Conservation (phyloP, 2,888 invertebrate species). For the Melieria omissa region DNA sequence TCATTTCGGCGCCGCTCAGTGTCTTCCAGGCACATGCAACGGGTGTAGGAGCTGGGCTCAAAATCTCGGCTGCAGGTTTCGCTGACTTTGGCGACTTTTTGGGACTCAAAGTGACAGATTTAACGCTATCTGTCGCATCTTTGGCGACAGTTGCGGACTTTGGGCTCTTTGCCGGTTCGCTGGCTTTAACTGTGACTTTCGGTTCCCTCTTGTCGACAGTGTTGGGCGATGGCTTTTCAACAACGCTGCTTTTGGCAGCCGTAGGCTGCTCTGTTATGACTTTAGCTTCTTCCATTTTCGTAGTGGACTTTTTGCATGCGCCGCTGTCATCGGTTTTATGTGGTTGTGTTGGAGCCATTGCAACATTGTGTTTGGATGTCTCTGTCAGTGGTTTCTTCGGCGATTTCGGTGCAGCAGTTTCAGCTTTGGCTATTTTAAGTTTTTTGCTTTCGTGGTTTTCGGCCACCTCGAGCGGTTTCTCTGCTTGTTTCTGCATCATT, state of each 20-base stretch:
- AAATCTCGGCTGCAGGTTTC: background rate
- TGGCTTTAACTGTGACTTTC: background rate
- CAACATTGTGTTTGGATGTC: too few relatives aligned
- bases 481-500: too few relatives aligned
- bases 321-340: background rate
- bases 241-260: background rate
- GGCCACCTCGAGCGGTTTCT: too few relatives aligned
- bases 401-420: too few relatives aligned
- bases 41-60: constrained; percentile 30
- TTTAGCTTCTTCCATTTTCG: background rate
- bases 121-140: background rate
- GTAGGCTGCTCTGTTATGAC: background rate
- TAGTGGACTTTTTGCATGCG: too few relatives aligned
- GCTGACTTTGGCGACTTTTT: background rate
- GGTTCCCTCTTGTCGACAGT: background rate
- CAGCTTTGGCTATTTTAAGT: too few relatives aligned
- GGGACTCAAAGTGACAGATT: background rate
- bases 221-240: background rate
- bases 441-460: too few relatives aligned
- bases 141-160: background rate
- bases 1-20: constrained; percentile 46
- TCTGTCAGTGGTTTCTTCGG: too few relatives aligned
- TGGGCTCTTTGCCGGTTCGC: background rate
- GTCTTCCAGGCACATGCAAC: constrained; percentile 45
- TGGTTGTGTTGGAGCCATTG: too few relatives aligned